A percentile compares a stretch with the other conserved stretches of the same genome.
Evolutionary conservation across 2,113 vertebrate species (phyloP).

Genomic region (Muntiacus muntjak): DNA sequence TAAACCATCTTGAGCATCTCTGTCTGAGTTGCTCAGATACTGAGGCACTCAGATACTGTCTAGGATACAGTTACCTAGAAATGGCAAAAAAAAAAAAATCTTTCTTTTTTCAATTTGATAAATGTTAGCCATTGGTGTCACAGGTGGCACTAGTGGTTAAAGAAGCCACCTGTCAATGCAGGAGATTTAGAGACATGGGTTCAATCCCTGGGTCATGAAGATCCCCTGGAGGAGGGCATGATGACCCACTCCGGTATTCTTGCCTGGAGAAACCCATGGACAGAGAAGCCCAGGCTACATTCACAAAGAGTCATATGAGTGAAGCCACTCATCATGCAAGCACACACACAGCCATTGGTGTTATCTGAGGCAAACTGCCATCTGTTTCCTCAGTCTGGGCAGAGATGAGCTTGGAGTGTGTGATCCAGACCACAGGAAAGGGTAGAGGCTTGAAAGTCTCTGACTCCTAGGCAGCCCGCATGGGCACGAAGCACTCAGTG

Average conservation of each 20-base stretch:
- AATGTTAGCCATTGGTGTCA: neutral
- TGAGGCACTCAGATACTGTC: no score
- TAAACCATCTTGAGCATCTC: neutral
- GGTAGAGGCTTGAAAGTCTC: neutral
- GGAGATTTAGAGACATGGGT: neutral
- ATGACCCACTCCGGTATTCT: neutral
- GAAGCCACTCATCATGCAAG: neutral
- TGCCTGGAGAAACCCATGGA: neutral
- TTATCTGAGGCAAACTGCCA: neutral
- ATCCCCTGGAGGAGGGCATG: neutral
- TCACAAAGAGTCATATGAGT: neutral
- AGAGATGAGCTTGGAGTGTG: neutral
- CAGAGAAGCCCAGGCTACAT: neutral
- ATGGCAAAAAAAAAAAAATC: no score
- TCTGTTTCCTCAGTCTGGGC: neutral
- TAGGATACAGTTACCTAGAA: neutral
- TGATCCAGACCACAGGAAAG: neutral
- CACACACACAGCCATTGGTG: neutral
- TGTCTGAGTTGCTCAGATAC: neutral
- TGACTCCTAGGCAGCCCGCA: accelerated
- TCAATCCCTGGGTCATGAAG: neutral
- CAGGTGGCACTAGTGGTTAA: neutral
- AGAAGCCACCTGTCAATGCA: neutral
- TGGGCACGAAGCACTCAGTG: neutral
- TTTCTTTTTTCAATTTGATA: neutral